These are phyloP conservation scores for Parnassius apollo DNA, from an alignment of 2,888 invertebrate genomes.

Conservation along the genomic window DNA sequence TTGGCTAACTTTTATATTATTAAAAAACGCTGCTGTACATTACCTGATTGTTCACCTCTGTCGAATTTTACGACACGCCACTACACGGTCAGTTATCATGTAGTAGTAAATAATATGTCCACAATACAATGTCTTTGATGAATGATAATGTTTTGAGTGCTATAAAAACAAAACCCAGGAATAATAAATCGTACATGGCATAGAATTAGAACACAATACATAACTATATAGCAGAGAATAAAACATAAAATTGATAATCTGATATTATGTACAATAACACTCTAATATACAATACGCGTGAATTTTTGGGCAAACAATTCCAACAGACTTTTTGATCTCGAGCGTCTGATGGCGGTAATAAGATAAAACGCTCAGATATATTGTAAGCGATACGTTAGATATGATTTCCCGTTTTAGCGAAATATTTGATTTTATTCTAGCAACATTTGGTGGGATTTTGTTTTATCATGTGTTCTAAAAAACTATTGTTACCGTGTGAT, in stretches of 20 bases:
- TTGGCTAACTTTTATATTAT: no score
- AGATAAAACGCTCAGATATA: constrained; percentile 34
- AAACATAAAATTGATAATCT: neutral
- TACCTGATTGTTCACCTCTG: no score
- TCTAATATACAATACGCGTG: neutral
- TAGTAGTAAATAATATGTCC: no score
- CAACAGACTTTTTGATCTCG: constrained; percentile 34
- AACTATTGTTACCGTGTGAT: no score
- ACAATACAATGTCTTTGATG: neutral
- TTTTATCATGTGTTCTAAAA: no score
- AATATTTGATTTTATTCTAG: constrained; percentile 15
- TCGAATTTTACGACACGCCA: no score
- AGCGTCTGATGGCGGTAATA: constrained; percentile 34
- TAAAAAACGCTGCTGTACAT: no score
- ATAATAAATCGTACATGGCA: neutral
- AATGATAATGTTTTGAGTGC: neutral
- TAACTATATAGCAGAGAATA: neutral
- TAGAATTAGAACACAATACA: neutral
- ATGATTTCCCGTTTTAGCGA: neutral
- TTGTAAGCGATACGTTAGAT: constrained; percentile 25
- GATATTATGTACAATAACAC: neutral
- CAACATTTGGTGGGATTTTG: neutral
- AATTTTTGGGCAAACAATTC: constrained; percentile 36
- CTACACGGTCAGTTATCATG: no score
- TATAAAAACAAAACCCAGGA: neutral